Evolutionary conservation across 2,797 vertebrate species (phyloP).

Genomic region (Hoplostethus mediterraneus): DNA sequence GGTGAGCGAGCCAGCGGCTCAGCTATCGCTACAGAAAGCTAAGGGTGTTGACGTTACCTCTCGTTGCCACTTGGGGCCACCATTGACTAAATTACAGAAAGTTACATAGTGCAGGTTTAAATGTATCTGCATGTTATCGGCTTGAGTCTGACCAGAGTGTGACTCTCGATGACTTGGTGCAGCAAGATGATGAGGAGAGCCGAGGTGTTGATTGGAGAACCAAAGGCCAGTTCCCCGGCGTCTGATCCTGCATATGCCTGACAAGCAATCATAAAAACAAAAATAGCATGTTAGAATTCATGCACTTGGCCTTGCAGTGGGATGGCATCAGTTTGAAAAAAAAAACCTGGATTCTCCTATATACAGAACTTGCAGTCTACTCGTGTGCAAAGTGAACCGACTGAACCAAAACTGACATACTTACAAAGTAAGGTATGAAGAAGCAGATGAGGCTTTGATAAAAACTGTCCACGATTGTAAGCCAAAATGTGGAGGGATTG

Average conservation of each 20-base stretch:
- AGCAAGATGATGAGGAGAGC: slow-evolving; percentile 91
- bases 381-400: not conserved
- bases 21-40: too few relatives aligned
- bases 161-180: slow-evolving; percentile 94
- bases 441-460: slow-evolving; percentile 97
- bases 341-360: too few relatives aligned
- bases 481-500: slow-evolving; percentile 88
- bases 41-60: too few relatives aligned
- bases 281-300: not conserved
- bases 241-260: slow-evolving; percentile 89
- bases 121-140: not conserved
- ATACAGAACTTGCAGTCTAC: too few relatives aligned
- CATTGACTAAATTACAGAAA: too few relatives aligned
- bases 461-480: slow-evolving; percentile 93
- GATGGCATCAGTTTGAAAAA: not conserved
- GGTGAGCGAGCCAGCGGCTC: too few relatives aligned
- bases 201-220: slow-evolving; percentile 91
- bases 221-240: slow-evolving; percentile 89
- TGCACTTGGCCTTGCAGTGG: not conserved
- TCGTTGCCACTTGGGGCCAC: too few relatives aligned
- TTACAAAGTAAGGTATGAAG: slow-evolving; percentile 95
- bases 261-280: not conserved
- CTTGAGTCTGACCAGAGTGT: slow-evolving; percentile 89
- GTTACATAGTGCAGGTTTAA: too few relatives aligned
- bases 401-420: slow-evolving; percentile 61